A percentile compares a stretch with the other conserved stretches of the same genome.
Conservation (phyloP, 2,113 vertebrate species). For the Passer montanus region DNA sequence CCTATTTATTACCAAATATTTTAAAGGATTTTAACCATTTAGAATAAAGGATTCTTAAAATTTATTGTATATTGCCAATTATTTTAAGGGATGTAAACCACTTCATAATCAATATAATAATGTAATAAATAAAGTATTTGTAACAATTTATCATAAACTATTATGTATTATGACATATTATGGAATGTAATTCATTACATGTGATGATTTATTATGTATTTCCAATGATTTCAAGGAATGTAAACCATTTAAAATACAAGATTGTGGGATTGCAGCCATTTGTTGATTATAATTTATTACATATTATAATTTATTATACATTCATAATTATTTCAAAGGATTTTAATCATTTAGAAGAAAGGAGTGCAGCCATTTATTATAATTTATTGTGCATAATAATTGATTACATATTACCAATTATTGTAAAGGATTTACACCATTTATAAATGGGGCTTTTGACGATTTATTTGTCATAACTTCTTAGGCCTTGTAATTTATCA, state of each 20-base stretch:
- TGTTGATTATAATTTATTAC: background rate
- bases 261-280: no score
- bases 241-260: background rate
- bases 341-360: background rate
- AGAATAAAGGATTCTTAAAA: background rate
- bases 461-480: background rate
- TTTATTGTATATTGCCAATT: background rate
- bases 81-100: background rate
- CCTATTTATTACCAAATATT: background rate
- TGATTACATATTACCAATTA: background rate
- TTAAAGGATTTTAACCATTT: background rate
- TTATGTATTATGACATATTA: background rate
- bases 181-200: no score
- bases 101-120: no score
- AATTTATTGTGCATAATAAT: background rate
- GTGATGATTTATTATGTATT: background rate
- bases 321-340: background rate
- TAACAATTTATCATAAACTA: background rate
- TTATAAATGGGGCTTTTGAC: background rate
- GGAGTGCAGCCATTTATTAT: background rate
- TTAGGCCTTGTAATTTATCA: background rate
- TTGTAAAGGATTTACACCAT: background rate
- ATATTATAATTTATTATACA: background rate
- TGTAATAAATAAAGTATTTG: background rate
- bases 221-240: background rate